phyloP scores from a whole-genome alignment of 1,140 invertebrate species.

The Drosophila lowei region DNA sequence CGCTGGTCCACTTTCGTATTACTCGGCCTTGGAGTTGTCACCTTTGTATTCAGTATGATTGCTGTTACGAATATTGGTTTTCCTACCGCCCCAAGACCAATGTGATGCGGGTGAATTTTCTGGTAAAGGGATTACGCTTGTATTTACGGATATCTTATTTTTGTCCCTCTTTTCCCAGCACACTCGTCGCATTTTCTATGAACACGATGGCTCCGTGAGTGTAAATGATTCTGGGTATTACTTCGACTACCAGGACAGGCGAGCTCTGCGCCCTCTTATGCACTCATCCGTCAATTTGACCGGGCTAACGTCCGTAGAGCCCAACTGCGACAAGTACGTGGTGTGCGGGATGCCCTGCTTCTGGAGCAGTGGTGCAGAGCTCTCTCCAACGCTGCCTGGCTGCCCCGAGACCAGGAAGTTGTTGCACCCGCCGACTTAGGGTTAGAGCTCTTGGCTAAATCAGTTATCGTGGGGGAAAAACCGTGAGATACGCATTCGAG shows the following conservation, averaged over 20 bases:
- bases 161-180: constrained; percentile 83
- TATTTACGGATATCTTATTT: not conserved
- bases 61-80: constrained; percentile 87
- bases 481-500: constrained; percentile 59
- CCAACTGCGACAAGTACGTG: constrained; percentile 86
- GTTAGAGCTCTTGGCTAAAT: constrained; percentile 27
- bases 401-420: constrained; percentile 37
- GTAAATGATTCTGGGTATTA: constrained; percentile 87
- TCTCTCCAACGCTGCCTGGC: constrained; percentile 34
- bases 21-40: constrained; percentile 35
- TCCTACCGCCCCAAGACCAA: constrained; percentile 88
- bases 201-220: constrained; percentile 83
- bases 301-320: constrained; percentile 85
- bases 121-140: constrained; percentile 75
- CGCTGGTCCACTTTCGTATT: constrained; percentile 47
- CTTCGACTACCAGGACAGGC: constrained; percentile 88
- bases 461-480: constrained; percentile 9
- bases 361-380: constrained; percentile 33
- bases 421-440: constrained; percentile 14
- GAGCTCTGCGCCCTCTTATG: constrained; percentile 86
- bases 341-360: constrained; percentile 88
- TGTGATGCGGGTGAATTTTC: constrained; percentile 87
- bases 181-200: constrained; percentile 85
- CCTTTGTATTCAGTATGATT: constrained; percentile 73
- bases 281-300: constrained; percentile 69